Evolutionary conservation across 2,113 vertebrate genomes (phyloP), one percentile per base, ranked within the genome.

Genomic region (Candoia aspera): DNA sequence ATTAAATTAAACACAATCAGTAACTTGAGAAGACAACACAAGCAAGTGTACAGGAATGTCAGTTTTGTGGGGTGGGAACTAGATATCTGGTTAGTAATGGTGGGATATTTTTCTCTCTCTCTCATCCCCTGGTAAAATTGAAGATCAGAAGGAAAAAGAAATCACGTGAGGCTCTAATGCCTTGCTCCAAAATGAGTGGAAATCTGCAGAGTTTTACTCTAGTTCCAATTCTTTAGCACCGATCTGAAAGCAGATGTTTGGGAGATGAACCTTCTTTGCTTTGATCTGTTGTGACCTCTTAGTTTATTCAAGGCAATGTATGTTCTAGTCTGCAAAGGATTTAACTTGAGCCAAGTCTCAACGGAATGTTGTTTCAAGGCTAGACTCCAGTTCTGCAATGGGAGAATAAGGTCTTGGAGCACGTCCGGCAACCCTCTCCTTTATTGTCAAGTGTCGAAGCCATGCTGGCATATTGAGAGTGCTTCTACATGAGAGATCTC

Each of bases 171-270:
- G 6, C 84, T 85, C 5, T 53, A 53, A 4, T 26, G 24, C 49
- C 24, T 85, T 53, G 46, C 84, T 49, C 24, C 49, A 54, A 85
- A 49, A 49, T 24, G 6, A 85, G 13, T 54, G 84, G 46, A 13
- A 85, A 26, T 85, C 84, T 85, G 49, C 21, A 26, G 54, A 54
- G 10, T 8, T 13, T 29, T 53, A 26, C 46, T 29, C 84, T 54
- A 53, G 9, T 53, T 64, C 26, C 33, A 93, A 89, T 92, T 62
- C 89, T 94, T 85, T 21, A 86, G 37, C 57, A 83, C 49, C 88
- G 62, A 88, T 49, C 87, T 89, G 91, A 26, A 84, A 91, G 91
- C 88, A 62, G 64, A 92, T 10, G 2, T 42, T 15, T 55, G 91
- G 84, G 87, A 59, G 19, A 57, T 49, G 13, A 73, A 3, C 17